Evolutionary conservation across 2,888 invertebrate species (phyloP), one percentile per base, ranked within the genome.

Genomic region (Dynastes tityus): DNA sequence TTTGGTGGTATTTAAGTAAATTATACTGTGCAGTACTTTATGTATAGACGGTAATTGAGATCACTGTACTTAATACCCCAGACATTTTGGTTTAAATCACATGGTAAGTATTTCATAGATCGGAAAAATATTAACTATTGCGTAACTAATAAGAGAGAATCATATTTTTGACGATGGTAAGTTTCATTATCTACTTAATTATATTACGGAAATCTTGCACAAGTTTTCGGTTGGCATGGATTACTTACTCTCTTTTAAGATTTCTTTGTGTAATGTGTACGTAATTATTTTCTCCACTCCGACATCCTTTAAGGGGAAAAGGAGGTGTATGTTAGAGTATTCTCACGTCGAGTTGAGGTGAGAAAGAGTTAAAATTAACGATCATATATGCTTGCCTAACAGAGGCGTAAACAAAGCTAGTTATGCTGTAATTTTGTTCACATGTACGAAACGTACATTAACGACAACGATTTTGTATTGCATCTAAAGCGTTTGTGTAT

Each of bases 311-410:
- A 11, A 16, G 61, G 58, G 73, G 73, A 40, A 40, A 22, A 32
- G n/a, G 32, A 37, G n/a, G 16, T 16, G 22, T 29, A 29, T 8
- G 22, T 27, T 5, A 32, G n/a, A 70, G 8, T 22, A 70, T 73
- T 73, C 73, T 73, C 73, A 73, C 73, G 73, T 58, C 37, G 37
- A 40, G 29, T 58, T 55, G 37, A 40, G 29, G 37, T 55, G 37
- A 40, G 73, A 58, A 58, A 73, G 58, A 37, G 37, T 58, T 58
- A 22, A 73, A 73, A 58, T 73, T 73, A 58, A 73, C 58, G 73
- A 40, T 9, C 22, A 11, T 22, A 40, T 6, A 1, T 13, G 51
- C 51, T 73, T 73, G 51, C 73, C 29, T 58, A 73, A 61, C 58
- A 58, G 58, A 37, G 53, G 27, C 9, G 11, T 22, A 40, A 58